Conservation (phyloP, 1,140 invertebrate species). For the Portunus trituberculatus region DNA sequence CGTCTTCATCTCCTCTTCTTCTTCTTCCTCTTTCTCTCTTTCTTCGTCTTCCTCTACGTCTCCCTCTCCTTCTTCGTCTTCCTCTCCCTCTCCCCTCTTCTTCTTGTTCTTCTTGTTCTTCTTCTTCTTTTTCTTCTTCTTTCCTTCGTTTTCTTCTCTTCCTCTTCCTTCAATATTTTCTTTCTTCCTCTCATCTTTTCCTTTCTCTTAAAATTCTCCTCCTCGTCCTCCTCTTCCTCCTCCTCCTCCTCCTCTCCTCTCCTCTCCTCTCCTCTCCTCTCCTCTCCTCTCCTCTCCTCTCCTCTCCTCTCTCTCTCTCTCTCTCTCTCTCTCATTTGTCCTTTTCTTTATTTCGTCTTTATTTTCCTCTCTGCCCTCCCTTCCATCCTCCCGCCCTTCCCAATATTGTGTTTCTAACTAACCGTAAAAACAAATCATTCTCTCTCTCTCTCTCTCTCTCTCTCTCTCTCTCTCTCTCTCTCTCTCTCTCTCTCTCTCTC, state of each 20-base stretch:
- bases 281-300: not conserved
- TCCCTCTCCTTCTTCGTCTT: not conserved
- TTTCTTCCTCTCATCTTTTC: too few species aligned
- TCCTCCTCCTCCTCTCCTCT: not conserved
- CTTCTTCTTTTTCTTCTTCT: too few species aligned
- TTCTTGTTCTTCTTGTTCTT: too few species aligned
- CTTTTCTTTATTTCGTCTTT: not conserved
- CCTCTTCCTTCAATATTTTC: too few species aligned
- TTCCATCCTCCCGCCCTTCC: not conserved
- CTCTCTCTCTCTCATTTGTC: not conserved
- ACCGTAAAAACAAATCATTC: too few species aligned
- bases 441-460: too few species aligned
- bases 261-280: not conserved
- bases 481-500: too few species aligned
- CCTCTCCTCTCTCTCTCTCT: not conserved
- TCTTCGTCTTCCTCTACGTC: not conserved
- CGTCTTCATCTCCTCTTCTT: not conserved
- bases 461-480: too few species aligned
- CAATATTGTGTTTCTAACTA: too few species aligned
- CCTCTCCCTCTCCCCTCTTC: not conserved
- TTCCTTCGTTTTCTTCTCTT: too few species aligned
- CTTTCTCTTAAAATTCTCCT: not conserved
- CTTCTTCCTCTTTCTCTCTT: not conserved
- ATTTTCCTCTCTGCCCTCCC: not conserved
- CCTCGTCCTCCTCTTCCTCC: not conserved